These are phyloP conservation scores for Liolophura sinensis DNA, from an alignment of 1,140 invertebrate genomes.

Conservation along the genomic window DNA sequence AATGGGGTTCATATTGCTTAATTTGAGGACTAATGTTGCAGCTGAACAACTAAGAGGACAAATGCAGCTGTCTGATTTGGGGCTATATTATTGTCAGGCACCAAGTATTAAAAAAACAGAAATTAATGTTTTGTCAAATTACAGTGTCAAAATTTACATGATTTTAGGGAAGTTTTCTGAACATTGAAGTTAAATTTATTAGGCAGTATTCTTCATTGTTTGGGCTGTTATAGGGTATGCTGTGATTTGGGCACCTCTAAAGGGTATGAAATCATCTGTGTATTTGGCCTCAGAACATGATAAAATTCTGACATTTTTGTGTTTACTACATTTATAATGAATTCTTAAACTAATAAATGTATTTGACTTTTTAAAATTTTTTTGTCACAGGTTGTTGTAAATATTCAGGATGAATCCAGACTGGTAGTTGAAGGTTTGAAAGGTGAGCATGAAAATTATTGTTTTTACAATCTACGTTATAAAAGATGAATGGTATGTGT, in stretches of 20 bases:
- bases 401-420: constrained; percentile 40
- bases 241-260: neutral
- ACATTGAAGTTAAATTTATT: too few species aligned
- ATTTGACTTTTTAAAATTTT: neutral
- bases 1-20: too few species aligned
- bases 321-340: neutral
- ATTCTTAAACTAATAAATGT: neutral
- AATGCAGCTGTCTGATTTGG: too few species aligned
- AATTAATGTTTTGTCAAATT: too few species aligned
- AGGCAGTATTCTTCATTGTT: too few species aligned
- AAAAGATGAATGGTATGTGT: neutral
- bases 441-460: constrained; percentile 22
- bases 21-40: too few species aligned
- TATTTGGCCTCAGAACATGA: neutral
- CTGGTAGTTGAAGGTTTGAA: constrained; percentile 45
- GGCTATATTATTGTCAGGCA: too few species aligned
- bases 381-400: constrained; percentile 36
- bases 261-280: too few species aligned
- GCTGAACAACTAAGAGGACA: too few species aligned
- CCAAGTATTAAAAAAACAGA: too few species aligned
- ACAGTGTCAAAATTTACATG: too few species aligned
- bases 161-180: too few species aligned
- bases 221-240: neutral
- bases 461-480: neutral
- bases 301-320: neutral